phyloP scores from a whole-genome alignment of 2,888 invertebrate species.

The Tortrix viridana region DNA sequence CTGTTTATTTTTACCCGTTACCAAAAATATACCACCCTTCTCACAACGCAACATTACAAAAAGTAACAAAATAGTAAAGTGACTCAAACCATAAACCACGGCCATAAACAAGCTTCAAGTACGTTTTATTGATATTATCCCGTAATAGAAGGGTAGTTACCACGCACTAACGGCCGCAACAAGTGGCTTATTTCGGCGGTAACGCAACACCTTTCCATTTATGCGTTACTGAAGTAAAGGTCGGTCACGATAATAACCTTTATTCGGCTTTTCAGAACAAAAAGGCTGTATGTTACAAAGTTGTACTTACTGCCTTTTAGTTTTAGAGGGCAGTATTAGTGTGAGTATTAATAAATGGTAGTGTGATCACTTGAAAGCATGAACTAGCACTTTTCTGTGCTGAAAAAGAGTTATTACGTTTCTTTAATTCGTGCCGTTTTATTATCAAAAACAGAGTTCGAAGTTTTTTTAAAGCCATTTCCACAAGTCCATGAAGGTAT shows the following conservation, averaged over 20 bases:
- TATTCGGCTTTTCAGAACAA: no score
- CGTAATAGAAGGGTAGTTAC: constrained; percentile 6
- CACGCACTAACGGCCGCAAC: constrained; percentile 21
- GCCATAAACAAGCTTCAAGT: constrained; percentile 44
- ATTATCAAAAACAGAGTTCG: no score
- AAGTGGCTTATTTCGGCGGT: constrained; percentile 34
- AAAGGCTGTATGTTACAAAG: no score
- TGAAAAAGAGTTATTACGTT: no score
- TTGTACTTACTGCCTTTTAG: no score
- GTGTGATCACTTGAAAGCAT: not conserved
- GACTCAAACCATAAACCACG: constrained; percentile 46
- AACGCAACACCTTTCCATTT: constrained; percentile 16
- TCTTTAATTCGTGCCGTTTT: no score
- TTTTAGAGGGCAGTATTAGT: not conserved
- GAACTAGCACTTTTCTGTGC: no score
- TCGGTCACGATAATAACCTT: constrained; percentile 7
- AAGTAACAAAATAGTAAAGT: constrained; percentile 2
- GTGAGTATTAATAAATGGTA: not conserved
- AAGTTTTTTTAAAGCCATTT: no score
- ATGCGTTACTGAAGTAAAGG: constrained; percentile 10
- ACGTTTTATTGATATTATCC: constrained; percentile 35
- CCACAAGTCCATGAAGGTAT: no score
- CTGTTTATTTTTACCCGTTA: not conserved
- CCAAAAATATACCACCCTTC: not conserved
- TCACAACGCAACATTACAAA: not conserved